Conservation (phyloP, 2,113 vertebrate genomes). For the Petrocephalus zakoni region DNA sequence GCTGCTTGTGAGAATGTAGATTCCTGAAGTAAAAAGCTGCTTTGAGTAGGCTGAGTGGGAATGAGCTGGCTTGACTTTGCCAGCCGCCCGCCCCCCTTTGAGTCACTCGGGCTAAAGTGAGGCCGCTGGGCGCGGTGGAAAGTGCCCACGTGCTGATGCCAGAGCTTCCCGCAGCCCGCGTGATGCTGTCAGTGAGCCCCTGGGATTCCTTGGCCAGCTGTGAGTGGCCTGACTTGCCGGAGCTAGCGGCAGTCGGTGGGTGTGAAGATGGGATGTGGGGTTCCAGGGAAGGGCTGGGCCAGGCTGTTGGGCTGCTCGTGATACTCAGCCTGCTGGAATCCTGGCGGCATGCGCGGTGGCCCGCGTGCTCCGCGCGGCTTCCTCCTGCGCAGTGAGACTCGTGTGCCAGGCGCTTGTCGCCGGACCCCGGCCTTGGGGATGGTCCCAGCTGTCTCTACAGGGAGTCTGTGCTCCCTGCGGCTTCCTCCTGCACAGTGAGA, state of each 20-base stretch:
- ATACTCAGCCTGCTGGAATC: constrained; percentile 33
- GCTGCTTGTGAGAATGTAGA: background rate
- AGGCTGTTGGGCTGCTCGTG: constrained; percentile 28
- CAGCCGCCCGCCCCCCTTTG: background rate
- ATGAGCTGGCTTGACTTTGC: background rate
- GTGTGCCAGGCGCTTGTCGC: no score
- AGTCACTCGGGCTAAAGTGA: no score
- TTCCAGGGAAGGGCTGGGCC: constrained; percentile 38
- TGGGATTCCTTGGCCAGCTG: constrained; percentile 41
- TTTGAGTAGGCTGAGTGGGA: background rate
- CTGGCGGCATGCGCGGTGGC: constrained; percentile 33
- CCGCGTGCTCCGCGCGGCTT: constrained; percentile 45
- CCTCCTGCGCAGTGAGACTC: constrained; percentile 30
- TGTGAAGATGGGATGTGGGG: constrained; percentile 31
- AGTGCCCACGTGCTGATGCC: background rate
- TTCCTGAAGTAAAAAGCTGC: background rate
- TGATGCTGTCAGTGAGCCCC: constrained; percentile 44
- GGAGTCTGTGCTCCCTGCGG: no score
- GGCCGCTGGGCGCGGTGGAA: no score
- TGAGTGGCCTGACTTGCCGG: constrained; percentile 42
- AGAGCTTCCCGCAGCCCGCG: background rate
- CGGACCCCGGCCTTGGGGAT: no score
- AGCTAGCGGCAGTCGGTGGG: constrained; percentile 35
- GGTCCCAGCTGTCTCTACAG: no score
- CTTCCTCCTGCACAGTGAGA: no score